These are phyloP conservation scores for Artibeus lituratus DNA, from an alignment of 2,797 vertebrate genomes.

Conservation along the genomic window DNA sequence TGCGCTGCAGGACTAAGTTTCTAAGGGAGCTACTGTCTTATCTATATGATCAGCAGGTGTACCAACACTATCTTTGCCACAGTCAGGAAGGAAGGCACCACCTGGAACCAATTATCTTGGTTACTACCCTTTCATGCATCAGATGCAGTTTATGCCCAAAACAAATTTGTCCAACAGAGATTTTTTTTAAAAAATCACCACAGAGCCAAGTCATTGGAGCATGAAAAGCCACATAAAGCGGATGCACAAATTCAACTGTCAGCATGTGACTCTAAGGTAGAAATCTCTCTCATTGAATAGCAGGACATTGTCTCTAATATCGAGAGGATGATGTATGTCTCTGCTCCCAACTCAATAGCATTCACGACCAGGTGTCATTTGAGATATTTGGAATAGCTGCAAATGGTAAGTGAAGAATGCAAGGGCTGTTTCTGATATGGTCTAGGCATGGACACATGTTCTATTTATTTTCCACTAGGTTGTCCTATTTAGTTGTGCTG, in stretches of 20 bases:
- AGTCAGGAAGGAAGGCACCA: background rate
- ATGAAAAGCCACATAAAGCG: background rate
- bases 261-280: background rate
- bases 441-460: background rate
- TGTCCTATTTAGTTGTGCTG: background rate
- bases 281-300: background rate
- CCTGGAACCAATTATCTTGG: background rate
- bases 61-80: too few relatives aligned
- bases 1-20: background rate
- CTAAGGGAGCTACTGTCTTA: background rate
- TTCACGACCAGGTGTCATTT: background rate
- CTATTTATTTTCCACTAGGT: background rate
- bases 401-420: background rate
- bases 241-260: background rate
- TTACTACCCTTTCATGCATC: background rate
- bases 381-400: background rate
- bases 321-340: background rate
- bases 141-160: background rate
- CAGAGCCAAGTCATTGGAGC: background rate
- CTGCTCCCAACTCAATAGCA: background rate
- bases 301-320: background rate
- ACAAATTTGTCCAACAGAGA: background rate
- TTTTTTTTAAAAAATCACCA: background rate
- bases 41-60: fast-evolving
- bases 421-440: background rate